Evolutionary conservation across 1,140 invertebrate genomes (phyloP), one percentile per base, ranked within the genome.

Genomic region (Achatina immaculata): DNA sequence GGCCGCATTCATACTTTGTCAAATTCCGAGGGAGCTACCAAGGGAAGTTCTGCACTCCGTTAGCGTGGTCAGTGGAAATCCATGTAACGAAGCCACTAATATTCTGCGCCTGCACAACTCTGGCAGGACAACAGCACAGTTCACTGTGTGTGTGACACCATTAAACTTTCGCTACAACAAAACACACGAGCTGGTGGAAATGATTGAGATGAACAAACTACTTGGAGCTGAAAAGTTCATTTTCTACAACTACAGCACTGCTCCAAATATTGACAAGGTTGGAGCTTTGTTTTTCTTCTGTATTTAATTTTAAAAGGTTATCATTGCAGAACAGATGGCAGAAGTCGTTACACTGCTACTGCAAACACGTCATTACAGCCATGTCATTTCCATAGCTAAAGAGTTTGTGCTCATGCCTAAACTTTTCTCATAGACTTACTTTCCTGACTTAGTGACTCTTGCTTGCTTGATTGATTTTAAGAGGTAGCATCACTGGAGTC

Each of bases 101-200:
- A 58, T 65, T 36, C 24, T 76, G 58, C 38, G 3, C 19, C 31
- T 76, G 31, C 36, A 28, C 4, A 9, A 6, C 9, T 34, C 38
- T 0, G 45, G 31, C 3, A 34, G 24, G 28, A 36, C 34, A 31
- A 36, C 28, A 19, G 58, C 31, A 24, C 31, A 85, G 6, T 94
- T 98, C 38, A 96, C 95, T 3, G 94, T 98, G n/a, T 99, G 97
- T 90, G 95, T 98, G 21, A 98, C 98, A 86, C 97, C 97, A 0
- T 93, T 99, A 51, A 97, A 98, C 90, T 97, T 96, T 87, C 94
- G 95, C 83, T 98, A 97, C 90, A 95, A 97, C 88, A 93, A 94
- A 85, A 83, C 86, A 24, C 82, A 92, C 66, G 95, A 97, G 92
- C 92, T 99, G 81, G 92, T 98, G 79, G 97, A 98, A 92, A 98